Conservation (phyloP, 1,140 invertebrate genomes). For the Orius insidiosus region DNA sequence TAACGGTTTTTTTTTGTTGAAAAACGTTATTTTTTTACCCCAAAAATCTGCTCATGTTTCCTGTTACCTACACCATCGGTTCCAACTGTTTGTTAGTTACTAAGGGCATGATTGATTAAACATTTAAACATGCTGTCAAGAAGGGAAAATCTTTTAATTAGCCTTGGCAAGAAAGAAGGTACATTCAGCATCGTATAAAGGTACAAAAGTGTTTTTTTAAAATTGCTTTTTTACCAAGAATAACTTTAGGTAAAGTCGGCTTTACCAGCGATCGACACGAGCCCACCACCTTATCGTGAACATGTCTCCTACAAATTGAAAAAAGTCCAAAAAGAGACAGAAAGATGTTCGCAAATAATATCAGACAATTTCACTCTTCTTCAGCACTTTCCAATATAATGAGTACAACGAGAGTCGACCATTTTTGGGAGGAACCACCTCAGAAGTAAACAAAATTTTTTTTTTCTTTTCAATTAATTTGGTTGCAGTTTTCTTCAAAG, state of each 20-base stretch:
- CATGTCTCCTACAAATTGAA: constrained; percentile 37
- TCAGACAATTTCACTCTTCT: constrained; percentile 36
- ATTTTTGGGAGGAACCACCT: constrained; percentile 32
- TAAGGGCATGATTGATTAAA: not conserved
- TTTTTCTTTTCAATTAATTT: not conserved
- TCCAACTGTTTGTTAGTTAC: too few species aligned
- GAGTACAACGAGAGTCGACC: constrained; percentile 32
- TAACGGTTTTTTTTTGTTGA: too few species aligned
- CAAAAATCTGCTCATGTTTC: too few species aligned
- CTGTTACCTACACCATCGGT: too few species aligned
- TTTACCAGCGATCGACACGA: constrained; percentile 34
- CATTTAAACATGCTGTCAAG: constrained; percentile 21
- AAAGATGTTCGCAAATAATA: constrained; percentile 31
- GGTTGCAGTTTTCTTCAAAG: constrained; percentile 25
- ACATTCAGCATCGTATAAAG: constrained; percentile 22
- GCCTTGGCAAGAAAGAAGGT: constrained; percentile 24
- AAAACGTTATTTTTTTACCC: too few species aligned
- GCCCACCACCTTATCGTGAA: constrained; percentile 27
- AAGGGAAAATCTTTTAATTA: constrained; percentile 23
- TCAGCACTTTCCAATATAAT: constrained; percentile 34
- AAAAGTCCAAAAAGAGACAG: constrained; percentile 36
- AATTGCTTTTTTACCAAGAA: too few species aligned
- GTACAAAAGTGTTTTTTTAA: constrained; percentile 13
- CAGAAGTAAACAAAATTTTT: constrained; percentile 32
- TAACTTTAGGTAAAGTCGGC: constrained; percentile 31